phyloP scores from a whole-genome alignment of 2,797 vertebrate genomes.

The Phaenicophaeus curvirostris region DNA sequence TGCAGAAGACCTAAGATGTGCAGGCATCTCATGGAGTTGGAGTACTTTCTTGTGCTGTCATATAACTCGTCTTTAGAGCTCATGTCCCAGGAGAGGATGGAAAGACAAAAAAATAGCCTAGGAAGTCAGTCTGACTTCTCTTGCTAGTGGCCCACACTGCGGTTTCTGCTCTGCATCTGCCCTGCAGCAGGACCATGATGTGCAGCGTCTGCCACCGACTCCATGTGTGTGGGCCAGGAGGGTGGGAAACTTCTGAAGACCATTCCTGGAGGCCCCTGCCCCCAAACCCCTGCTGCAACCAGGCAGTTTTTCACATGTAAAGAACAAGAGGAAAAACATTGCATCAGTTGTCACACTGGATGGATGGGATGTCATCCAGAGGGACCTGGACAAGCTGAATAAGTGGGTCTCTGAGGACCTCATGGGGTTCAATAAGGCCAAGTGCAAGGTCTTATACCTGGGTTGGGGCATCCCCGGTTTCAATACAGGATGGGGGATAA shows the following conservation, averaged over 20 bases:
- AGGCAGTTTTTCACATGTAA: not conserved
- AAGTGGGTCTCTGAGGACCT: too few relatives aligned
- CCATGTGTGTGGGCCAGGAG: fast-evolving
- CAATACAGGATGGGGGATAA: too few relatives aligned
- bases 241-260: not conserved
- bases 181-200: fast-evolving
- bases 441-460: too few relatives aligned
- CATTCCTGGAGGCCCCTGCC: not conserved
- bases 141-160: fast-evolving
- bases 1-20: not conserved
- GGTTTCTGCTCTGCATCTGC: fast-evolving
- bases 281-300: not conserved
- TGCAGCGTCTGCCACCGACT: not conserved
- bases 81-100: not conserved
- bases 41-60: not conserved
- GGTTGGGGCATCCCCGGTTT: too few relatives aligned
- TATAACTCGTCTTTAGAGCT: not conserved
- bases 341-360: not conserved
- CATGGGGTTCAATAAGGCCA: too few relatives aligned
- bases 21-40: not conserved
- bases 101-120: not conserved
- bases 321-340: not conserved
- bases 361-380: too few relatives aligned
- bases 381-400: too few relatives aligned
- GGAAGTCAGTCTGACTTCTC: not conserved